These are phyloP conservation scores for Drosophila chauvacae DNA, from an alignment of 1,140 invertebrate species.

Conservation along the genomic window DNA sequence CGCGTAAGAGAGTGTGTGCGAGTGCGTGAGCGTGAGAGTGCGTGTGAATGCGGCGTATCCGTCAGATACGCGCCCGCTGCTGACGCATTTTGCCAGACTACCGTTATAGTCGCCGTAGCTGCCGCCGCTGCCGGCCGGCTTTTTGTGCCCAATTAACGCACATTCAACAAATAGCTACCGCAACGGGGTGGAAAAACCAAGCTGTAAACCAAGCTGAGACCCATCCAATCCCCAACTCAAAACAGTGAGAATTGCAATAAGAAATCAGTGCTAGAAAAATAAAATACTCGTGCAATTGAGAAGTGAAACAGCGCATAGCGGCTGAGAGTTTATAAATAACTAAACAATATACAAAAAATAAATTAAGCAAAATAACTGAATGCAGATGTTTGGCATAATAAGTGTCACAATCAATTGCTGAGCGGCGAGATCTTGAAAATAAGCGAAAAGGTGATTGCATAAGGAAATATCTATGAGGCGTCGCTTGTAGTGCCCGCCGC, in stretches of 20 bases:
- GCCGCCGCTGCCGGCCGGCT: constrained; percentile 76
- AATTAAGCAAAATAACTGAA: constrained; percentile 54
- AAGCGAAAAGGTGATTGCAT: constrained; percentile 71
- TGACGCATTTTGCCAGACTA: constrained; percentile 64
- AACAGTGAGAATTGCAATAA: not conserved
- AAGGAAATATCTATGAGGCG: constrained; percentile 45
- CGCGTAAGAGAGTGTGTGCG: constrained; percentile 27
- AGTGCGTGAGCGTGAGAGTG: constrained; percentile 20
- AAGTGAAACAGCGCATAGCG: constrained; percentile 18
- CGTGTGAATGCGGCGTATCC: constrained; percentile 61
- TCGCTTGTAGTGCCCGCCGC: constrained; percentile 1
- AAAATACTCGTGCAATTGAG: constrained; percentile 8
- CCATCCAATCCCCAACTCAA: not conserved
- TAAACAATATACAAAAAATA: constrained; percentile 19
- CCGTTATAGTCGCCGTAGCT: constrained; percentile 38
- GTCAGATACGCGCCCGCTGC: constrained; percentile 73
- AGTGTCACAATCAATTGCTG: constrained; percentile 74
- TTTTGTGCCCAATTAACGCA: constrained; percentile 84
- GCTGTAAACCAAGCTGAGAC: not conserved
- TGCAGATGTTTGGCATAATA: constrained; percentile 73
- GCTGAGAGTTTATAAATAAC: constrained; percentile 15
- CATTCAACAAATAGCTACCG: constrained; percentile 61
- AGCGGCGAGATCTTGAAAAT: constrained; percentile 40
- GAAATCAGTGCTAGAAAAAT: constrained; percentile 6
- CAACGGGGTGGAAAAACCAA: not conserved